A percentile compares a stretch with the other conserved stretches of the same genome.
Evolutionary conservation across 2,888 invertebrate species (phyloP).

Genomic region (Ectropis crepuscularia): DNA sequence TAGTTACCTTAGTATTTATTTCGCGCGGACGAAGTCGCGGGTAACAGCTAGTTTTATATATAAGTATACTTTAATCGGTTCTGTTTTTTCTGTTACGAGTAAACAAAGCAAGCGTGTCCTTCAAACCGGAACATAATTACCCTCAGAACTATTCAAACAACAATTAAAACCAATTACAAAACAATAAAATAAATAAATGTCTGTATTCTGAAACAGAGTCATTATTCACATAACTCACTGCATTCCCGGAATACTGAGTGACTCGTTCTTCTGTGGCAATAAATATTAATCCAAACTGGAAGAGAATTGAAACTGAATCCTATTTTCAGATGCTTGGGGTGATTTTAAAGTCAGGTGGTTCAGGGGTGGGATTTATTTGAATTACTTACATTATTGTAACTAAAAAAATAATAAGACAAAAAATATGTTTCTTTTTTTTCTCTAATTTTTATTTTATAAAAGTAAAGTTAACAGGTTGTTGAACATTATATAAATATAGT

Average conservation of each 20-base stretch:
- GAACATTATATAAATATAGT: too few species aligned
- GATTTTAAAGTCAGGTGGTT: slow-evolving; percentile 29
- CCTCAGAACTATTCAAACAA: slow-evolving; percentile 8
- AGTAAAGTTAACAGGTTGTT: too few species aligned
- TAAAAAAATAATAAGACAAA: too few species aligned
- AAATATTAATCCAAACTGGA: slow-evolving; percentile 37
- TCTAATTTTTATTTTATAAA: too few species aligned
- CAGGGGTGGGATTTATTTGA: not conserved
- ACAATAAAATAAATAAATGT: slow-evolving; percentile 31
- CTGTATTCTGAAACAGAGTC: slow-evolving; percentile 12
- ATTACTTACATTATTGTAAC: too few species aligned
- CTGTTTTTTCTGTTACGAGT: too few species aligned
- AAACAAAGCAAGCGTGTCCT: too few species aligned
- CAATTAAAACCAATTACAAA: slow-evolving; percentile 21
- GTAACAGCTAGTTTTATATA: too few species aligned
- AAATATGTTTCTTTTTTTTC: too few species aligned
- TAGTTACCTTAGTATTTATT: too few species aligned
- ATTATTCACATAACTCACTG: slow-evolving; percentile 37
- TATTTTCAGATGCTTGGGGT: slow-evolving; percentile 30
- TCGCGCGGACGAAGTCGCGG: too few species aligned
- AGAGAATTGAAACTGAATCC: slow-evolving; percentile 25
- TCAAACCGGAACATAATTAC: not conserved
- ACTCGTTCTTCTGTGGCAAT: slow-evolving; percentile 28
- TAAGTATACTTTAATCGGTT: too few species aligned
- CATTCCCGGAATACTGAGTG: slow-evolving; percentile 34